Base-by-base conservation (phyloP, 30 jellyfish, hydroid and myxozoan species). In the Aurelia aurita region DNA sequence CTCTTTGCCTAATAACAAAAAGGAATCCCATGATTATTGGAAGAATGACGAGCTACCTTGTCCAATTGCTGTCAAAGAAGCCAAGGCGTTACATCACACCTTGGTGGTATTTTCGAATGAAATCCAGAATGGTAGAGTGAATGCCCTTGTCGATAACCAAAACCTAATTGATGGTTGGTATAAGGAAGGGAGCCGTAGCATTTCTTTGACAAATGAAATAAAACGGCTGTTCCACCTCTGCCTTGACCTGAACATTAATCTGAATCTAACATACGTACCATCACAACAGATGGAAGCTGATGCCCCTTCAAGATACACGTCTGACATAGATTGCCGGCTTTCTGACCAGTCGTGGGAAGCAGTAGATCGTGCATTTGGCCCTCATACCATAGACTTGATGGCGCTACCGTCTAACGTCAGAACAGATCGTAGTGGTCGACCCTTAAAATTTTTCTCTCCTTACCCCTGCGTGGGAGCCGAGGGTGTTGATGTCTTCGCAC, bases 291-390 rank as follows among this genome's bases (percentile, higher is more conserved):
- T 14, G 58, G 79, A 22, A 67, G 79, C 79, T 14, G 79, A 67
- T 29, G 31, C 79, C 23, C 79, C 79, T 18, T 67, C 79, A 29
- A 22, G 79, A 67, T 67, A 14, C 59, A 22, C 43, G 21, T 28
- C 79, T 22, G 79, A 67, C 31, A 67, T 67, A 67, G 62, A 67
- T 29, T 67, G 79, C 79, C 31, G 79, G 23, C 79, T 67, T 67
- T 67, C 79, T 67, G 79, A 67, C 59, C 43, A 26, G 3, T 0
- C 62, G 31, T 67, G 58, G 79, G 31, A 16, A 67, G 31, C 26
- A 3, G 79, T 67, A 29, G 62, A 67, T 31, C 29, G 74, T 25
- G 58, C 31, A 22, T 67, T 67, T 67, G 79, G 79, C 26, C 79
- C 57, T 14, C 79, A 67, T 34, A 67, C 79, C 79, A 14, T 67